These are phyloP conservation scores for Poecilia picta DNA, from an alignment of 2,797 vertebrate genomes.

Conservation along the genomic window DNA sequence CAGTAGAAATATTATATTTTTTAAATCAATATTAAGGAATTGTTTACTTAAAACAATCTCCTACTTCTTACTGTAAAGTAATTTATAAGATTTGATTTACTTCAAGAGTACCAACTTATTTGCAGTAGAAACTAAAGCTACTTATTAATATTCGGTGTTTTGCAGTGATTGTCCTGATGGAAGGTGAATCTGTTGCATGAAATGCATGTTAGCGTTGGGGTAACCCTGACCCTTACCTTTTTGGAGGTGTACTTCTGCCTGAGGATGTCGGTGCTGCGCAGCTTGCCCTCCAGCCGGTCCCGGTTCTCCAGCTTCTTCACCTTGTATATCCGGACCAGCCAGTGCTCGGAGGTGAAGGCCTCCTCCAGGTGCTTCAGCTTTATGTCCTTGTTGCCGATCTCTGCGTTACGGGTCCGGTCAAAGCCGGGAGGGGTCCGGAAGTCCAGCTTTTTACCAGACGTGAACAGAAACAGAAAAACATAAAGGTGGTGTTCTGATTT, in stretches of 20 bases:
- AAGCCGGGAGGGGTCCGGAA: constrained; percentile 98
- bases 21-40: too few relatives aligned
- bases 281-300: constrained; percentile 90
- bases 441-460: constrained; percentile 85
- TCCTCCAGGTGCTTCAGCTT: constrained; percentile 96
- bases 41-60: too few relatives aligned
- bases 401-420: constrained; percentile 94
- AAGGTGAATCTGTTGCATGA: background rate
- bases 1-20: too few relatives aligned
- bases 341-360: constrained; percentile 98
- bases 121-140: too few relatives aligned
- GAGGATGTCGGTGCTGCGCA: constrained; percentile 88
- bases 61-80: too few relatives aligned
- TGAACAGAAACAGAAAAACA: background rate
- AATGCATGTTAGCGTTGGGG: too few relatives aligned
- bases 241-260: constrained; percentile 98
- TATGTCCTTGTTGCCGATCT: constrained; percentile 99
- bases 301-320: constrained; percentile 96
- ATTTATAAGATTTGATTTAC: too few relatives aligned
- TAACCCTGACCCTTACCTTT: constrained; percentile 82
- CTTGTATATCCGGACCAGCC: constrained; percentile 98
- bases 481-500: background rate
- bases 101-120: too few relatives aligned
- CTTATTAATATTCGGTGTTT: too few relatives aligned
- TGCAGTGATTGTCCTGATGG: background rate